phyloP scores from a whole-genome alignment of 2,888 invertebrate genomes.

The Protodeltote pygarga region DNA sequence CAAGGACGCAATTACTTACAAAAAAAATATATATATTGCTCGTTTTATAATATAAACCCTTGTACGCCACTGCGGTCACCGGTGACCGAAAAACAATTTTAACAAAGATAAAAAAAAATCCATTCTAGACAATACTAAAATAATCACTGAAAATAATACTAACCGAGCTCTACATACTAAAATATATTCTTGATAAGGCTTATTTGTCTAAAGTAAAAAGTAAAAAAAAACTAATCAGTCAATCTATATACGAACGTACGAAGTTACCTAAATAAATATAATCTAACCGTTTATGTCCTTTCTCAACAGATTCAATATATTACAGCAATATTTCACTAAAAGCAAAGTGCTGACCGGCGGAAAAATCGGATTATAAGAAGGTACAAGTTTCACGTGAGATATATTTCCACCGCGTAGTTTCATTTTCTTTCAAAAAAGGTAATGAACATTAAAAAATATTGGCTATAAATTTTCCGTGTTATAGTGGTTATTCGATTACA shows the following conservation, averaged over 20 bases:
- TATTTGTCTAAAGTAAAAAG: neutral
- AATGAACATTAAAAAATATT: neutral
- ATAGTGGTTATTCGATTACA: conserved; percentile 9
- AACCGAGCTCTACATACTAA: too few relatives aligned
- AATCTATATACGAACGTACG: conserved; percentile 17
- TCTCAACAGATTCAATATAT: conserved; percentile 70
- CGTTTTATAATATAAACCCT: too few relatives aligned
- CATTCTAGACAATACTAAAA: too few relatives aligned
- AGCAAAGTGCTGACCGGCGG: conserved; percentile 49
- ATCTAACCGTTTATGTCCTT: conserved; percentile 47
- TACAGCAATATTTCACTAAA: conserved; percentile 56
- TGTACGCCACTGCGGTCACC: too few relatives aligned
- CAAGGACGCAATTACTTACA: too few relatives aligned
- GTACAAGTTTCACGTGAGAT: conserved; percentile 45
- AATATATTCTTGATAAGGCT: neutral
- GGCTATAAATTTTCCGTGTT: conserved; percentile 11
- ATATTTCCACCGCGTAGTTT: conserved; percentile 30
- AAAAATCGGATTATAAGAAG: conserved; percentile 39
- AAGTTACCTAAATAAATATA: conserved; percentile 33
- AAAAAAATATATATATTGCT: too few relatives aligned
- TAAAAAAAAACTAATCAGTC: conserved; percentile 4
- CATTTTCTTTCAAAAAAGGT: conserved; percentile 12
- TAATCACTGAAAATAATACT: too few relatives aligned
- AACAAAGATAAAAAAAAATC: too few relatives aligned
- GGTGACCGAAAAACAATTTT: too few relatives aligned